Base-by-base conservation (phyloP, 2,888 invertebrate species). In the Cryptophagus acutangulus region DNA sequence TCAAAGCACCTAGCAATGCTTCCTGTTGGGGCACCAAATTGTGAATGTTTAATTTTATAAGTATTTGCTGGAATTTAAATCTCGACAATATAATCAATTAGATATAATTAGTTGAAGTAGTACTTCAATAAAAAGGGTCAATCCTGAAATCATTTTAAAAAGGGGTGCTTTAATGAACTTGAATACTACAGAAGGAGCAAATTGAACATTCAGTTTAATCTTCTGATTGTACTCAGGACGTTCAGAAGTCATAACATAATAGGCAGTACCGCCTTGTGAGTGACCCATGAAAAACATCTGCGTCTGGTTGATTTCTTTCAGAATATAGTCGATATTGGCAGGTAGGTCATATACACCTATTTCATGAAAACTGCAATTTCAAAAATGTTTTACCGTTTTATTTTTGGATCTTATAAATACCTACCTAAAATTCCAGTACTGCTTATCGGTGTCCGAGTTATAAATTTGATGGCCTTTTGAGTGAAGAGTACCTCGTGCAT, bases 401-500 rank as follows among this genome's bases (percentile, higher is more conserved):
- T 20, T 20, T 20, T n/a, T n/a, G n/a, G n/a, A n/a, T n/a, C n/a
- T n/a, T n/a, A n/a, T 20, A n/a, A 20, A 20, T n/a, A 6, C 24
- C 24, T 6, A 20, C 24, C 24, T 20, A 20, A 8, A 20, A 20
- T 20, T 20, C 24, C 24, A 20, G 24, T 20, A 20, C 24, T 20
- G 6, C n/a, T 20, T 20, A 20, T 20, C 24, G 6, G 24, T 20
- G n/a, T 20, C 24, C 6, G 24, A n/a, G n/a, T 20, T 20, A n/a
- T n/a, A n/a, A n/a, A n/a, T n/a, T n/a, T n/a, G n/a, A n/a, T n/a
- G n/a, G n/a, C n/a, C n/a, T 15, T 10, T 28, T 5, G 17, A 17
- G 17, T 5, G 9, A 8, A 9, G 4, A 2, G 20, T 37, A 2
- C 37, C 37, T 26, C 37, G 14, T 6, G 29, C 17, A 15, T 37